Percentiles rank a stretch among this genome's conserved stretches.
phyloP scores from a whole-genome alignment of 2,113 vertebrate species.

The Periophthalmus modestus region DNA sequence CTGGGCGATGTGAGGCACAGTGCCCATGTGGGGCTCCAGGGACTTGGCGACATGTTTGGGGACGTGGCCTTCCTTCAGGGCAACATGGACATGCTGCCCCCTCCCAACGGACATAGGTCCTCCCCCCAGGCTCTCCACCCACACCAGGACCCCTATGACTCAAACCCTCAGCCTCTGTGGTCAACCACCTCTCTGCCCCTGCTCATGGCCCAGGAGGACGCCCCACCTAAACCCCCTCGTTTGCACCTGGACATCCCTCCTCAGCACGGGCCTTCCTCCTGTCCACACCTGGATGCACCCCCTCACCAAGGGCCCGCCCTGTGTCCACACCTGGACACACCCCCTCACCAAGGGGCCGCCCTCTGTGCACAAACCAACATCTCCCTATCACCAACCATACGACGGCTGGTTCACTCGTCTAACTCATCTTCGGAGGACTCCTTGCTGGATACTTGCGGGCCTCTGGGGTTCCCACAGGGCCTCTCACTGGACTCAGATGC shows the following conservation, averaged over 20 bases:
- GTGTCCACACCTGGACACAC: constrained; percentile 1
- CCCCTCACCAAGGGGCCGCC: background rate
- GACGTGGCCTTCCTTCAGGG: constrained; percentile 83
- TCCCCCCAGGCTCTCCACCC: constrained; percentile 28
- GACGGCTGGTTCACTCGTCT: constrained; percentile 68
- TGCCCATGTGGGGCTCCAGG: constrained; percentile 79
- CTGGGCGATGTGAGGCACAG: constrained; percentile 84
- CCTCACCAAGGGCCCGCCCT: background rate
- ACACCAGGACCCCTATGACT: constrained; percentile 41
- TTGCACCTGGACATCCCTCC: constrained; percentile 75
- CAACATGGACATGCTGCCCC: constrained; percentile 79
- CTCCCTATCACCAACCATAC: constrained; percentile 63
- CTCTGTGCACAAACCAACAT: constrained; percentile 33
- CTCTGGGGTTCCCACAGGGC: constrained; percentile 62
- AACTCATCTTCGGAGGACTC: constrained; percentile 81
- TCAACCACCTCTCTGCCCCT: background rate
- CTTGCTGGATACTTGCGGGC: constrained; percentile 67
- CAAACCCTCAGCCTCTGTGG: constrained; percentile 76
- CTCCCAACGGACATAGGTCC: constrained; percentile 48
- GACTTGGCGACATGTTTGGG: constrained; percentile 82
- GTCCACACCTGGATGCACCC: background rate
- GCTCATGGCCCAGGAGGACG: constrained; percentile 73
- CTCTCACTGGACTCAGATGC: constrained; percentile 73
- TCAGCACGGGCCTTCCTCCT: constrained; percentile 19
- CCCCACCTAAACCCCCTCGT: constrained; percentile 82